Evolutionary conservation across 2,888 invertebrate genomes (phyloP).

Genomic region (Protophormia terraenovae): DNA sequence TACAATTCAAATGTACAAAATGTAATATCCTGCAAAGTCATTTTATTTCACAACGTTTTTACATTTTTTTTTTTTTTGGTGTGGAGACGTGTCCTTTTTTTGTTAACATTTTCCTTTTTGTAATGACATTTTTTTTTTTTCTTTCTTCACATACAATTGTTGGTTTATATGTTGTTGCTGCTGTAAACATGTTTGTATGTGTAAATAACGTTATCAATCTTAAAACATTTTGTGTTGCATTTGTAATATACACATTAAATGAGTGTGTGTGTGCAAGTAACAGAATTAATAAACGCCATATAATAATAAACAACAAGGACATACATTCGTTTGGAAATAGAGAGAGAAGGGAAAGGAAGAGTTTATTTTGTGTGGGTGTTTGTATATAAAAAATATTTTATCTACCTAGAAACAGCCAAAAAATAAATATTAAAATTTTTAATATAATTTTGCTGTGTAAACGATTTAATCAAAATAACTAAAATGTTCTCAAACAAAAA

Average conservation of each 20-base stretch:
- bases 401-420: neutral
- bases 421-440: slow-evolving; percentile 6
- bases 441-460: neutral
- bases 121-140: neutral
- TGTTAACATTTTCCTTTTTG: neutral
- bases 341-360: neutral
- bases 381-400: neutral
- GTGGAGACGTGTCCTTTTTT: neutral
- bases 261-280: neutral
- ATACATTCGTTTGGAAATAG: neutral
- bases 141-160: neutral
- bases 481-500: neutral
- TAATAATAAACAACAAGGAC: neutral
- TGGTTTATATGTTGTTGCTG: neutral
- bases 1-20: neutral
- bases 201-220: slow-evolving; percentile 37
- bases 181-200: neutral
- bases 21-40: slow-evolving; percentile 56
- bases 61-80: neutral
- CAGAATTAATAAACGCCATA: slow-evolving; percentile 19
- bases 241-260: neutral
- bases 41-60: slow-evolving; percentile 1
- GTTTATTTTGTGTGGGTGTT: too few species aligned
- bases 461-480: neutral
- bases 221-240: slow-evolving; percentile 6